Evolutionary conservation across 1,140 invertebrate species (phyloP), one percentile per base, ranked within the genome.

Genomic region (Neodiprion pinetum): DNA sequence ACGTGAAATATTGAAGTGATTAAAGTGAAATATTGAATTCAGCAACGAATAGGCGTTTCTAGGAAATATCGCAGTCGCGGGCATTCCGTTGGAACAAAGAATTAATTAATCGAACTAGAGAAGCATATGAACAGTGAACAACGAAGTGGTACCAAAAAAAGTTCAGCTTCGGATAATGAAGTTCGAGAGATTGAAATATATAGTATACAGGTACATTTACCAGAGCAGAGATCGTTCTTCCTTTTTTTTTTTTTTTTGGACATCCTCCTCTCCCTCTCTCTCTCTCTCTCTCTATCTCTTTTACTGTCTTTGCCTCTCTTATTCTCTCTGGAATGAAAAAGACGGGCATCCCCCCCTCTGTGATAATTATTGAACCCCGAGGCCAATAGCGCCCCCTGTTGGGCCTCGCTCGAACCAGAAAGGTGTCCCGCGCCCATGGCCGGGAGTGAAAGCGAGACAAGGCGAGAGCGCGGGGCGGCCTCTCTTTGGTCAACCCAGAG

Each of bases 301-400:
- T 21, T 53, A 8, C 4, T 17, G 3, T 61, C 9, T 61, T 61
- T 61, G 11, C 53, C 8, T 9, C 8, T 61, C 28, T 61, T 61
- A 5, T 61, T 61, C 4, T 61, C 53, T 17, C 4, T 61, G 53
- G n/a, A 61, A 61, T 17, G 53, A 61, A 61, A 61, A 61, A 61
- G 53, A 61, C 53, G 11, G n/a, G 53, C 53, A 5, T 61, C 53
- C 53, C 53, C 53, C 53, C 53, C 53, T 61, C 53, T 61, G 53
- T 61, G 53, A 61, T 61, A 61, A 61, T 61, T 61, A 61, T 61
- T 61, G 53, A 61, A 61, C 53, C 53, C 53, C n/a, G 40, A 69
- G 67, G 67, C 67, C 17, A 69, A 21, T 21, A 47, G 21, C 67
- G 40, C 67, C 67, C 67, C 67, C 67, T 69, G 67, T 69, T 47